These are phyloP conservation scores for Galleria mellonella DNA, from an alignment of 1,140 invertebrate species.

Conservation along the genomic window DNA sequence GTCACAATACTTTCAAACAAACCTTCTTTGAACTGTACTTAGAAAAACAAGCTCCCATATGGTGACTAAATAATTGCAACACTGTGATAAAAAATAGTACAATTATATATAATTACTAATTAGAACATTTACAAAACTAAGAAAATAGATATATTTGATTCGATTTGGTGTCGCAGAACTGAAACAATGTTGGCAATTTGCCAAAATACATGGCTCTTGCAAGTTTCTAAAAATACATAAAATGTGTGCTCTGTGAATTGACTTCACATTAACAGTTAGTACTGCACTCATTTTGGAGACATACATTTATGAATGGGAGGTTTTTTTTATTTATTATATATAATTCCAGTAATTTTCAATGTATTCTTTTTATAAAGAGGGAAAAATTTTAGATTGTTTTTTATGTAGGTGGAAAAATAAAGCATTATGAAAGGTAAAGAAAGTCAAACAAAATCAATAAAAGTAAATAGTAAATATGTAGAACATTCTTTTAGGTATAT, in stretches of 20 bases:
- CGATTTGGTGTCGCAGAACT: conserved; percentile 5
- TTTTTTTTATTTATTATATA: no score
- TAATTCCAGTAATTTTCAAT: no score
- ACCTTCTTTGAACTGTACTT: conserved; percentile 61
- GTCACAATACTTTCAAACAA: conserved; percentile 12
- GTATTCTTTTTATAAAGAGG: no score
- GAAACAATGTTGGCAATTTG: conserved; percentile 43
- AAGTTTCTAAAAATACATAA: conserved; percentile 56
- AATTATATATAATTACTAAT: not conserved
- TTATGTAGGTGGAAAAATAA: no score
- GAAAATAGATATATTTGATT: no score
- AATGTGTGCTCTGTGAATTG: conserved; percentile 31
- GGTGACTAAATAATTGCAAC: conserved; percentile 19
- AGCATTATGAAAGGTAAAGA: no score
- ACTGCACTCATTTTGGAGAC: no score
- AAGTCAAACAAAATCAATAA: no score
- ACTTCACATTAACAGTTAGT: conserved; percentile 31
- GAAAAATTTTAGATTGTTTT: no score
- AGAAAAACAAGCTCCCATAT: conserved; percentile 68
- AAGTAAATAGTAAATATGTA: no score
- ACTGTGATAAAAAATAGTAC: not conserved
- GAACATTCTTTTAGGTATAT: not conserved
- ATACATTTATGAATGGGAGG: no score
- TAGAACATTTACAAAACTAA: not conserved
- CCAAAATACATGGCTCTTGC: conserved; percentile 44